Evolutionary conservation across 2,888 invertebrate species (phyloP).

Genomic region (Eretmocerus hayati): DNA sequence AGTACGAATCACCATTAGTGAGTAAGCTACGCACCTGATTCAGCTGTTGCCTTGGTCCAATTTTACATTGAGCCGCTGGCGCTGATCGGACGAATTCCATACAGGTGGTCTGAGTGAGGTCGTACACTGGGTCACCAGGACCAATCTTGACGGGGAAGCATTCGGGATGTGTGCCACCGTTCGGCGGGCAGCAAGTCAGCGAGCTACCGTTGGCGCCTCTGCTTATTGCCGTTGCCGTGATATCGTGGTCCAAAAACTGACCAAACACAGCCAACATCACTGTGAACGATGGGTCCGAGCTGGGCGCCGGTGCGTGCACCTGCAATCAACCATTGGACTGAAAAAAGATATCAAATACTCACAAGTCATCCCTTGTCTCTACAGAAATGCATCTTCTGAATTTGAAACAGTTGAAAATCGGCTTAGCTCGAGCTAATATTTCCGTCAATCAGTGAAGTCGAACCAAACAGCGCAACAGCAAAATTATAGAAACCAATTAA

Average conservation of each 20-base stretch:
- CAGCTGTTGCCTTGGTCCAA: constrained; percentile 76
- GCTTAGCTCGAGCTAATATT: too few relatives aligned
- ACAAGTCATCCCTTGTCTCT: too few relatives aligned
- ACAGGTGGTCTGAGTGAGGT: constrained; percentile 62
- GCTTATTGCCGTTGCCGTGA: constrained; percentile 75
- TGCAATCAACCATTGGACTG: too few relatives aligned
- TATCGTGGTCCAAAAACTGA: constrained; percentile 82
- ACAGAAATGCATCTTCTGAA: too few relatives aligned
- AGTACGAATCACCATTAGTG: too few relatives aligned
- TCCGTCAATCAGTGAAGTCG: too few relatives aligned
- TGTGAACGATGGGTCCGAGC: constrained; percentile 67
- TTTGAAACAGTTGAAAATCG: too few relatives aligned
- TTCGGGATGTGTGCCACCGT: constrained; percentile 58
- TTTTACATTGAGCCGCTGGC: constrained; percentile 67
- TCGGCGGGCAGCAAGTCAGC: constrained; percentile 61
- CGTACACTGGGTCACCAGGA: constrained; percentile 63
- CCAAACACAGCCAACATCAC: constrained; percentile 85
- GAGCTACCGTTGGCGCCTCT: constrained; percentile 64
- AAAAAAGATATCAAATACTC: too few relatives aligned
- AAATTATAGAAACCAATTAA: too few relatives aligned
- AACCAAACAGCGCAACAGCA: too few relatives aligned
- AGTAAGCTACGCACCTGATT: constrained; percentile 64
- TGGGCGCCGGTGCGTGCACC: constrained; percentile 67
- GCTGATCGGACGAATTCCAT: constrained; percentile 83
- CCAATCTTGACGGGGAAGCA: constrained; percentile 71